Conservation (phyloP, 2,888 invertebrate species). For the Zygothrica quintamaculata region DNA sequence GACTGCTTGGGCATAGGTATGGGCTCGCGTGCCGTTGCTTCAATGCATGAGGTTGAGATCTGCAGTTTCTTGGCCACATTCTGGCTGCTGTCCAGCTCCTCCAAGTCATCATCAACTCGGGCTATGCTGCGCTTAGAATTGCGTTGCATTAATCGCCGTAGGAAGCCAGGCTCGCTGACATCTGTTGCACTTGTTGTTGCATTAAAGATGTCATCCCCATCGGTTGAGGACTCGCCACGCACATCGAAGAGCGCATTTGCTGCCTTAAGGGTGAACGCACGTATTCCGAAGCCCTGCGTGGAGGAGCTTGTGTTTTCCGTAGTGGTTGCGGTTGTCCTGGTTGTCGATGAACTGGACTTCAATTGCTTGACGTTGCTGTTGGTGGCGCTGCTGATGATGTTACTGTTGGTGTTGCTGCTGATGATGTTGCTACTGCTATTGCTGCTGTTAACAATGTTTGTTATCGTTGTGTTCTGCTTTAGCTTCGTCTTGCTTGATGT, state of each 20-base stretch:
- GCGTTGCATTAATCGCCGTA: constrained; percentile 88
- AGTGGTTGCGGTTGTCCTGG: constrained; percentile 16
- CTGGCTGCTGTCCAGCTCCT: constrained; percentile 79
- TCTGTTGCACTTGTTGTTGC: constrained; percentile 67
- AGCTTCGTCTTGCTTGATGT: constrained; percentile 11
- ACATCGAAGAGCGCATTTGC: constrained; percentile 68
- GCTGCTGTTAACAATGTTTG: constrained; percentile 13
- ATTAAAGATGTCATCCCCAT: constrained; percentile 63
- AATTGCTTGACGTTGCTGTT: too few relatives aligned
- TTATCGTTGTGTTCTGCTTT: constrained; percentile 16
- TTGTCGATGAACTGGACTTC: constrained; percentile 16
- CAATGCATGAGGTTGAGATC: constrained; percentile 68
- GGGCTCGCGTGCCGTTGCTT: constrained; percentile 51
- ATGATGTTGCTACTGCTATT: too few relatives aligned
- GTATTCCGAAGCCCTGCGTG: constrained; percentile 63
- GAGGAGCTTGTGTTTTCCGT: constrained; percentile 5
- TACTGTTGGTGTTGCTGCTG: too few relatives aligned
- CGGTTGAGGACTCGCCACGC: constrained; percentile 64
- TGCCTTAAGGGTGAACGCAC: constrained; percentile 66
- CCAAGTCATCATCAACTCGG: constrained; percentile 79
- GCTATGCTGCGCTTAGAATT: constrained; percentile 90
- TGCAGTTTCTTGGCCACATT: constrained; percentile 80
- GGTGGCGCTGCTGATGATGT: too few relatives aligned
- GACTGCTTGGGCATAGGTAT: constrained; percentile 55
- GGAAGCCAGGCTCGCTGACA: constrained; percentile 86